These are phyloP conservation scores for Okapia johnstoni DNA, from an alignment of 2,113 vertebrate species.

Conservation along the genomic window DNA sequence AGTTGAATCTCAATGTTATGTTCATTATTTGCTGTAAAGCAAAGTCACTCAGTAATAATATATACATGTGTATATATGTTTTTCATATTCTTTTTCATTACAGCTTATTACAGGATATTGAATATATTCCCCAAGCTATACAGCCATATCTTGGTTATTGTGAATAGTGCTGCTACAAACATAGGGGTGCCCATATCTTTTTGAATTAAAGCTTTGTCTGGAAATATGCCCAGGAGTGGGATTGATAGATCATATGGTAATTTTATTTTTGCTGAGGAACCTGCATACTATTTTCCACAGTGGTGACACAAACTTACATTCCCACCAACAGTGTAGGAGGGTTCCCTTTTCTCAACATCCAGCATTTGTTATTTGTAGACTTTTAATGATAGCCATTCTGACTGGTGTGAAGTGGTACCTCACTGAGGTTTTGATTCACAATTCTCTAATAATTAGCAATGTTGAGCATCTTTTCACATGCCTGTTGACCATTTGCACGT, in stretches of 20 bases:
- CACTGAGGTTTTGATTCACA: not conserved
- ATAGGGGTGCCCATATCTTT: not conserved
- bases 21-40: not conserved
- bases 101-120: not conserved
- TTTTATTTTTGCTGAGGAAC: not conserved
- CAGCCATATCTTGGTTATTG: not conserved
- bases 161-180: not conserved
- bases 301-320: not conserved
- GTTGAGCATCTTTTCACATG: not conserved
- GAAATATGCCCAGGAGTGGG: not conserved
- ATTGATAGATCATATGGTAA: not conserved
- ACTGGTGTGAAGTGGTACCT: not conserved
- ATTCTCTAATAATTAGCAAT: not conserved
- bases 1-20: not conserved
- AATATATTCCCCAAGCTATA: not conserved
- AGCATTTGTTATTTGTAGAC: not conserved
- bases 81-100: not conserved
- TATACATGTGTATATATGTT: not conserved
- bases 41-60: not conserved
- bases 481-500: not conserved
- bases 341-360: not conserved
- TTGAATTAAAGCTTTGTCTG: not conserved
- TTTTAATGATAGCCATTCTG: not conserved
- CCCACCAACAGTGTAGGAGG: not conserved
- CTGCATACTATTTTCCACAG: not conserved